Evolutionary conservation across 2,888 invertebrate genomes (phyloP), one percentile per base, ranked within the genome.

Genomic region (Lasioglossum figueresi): DNA sequence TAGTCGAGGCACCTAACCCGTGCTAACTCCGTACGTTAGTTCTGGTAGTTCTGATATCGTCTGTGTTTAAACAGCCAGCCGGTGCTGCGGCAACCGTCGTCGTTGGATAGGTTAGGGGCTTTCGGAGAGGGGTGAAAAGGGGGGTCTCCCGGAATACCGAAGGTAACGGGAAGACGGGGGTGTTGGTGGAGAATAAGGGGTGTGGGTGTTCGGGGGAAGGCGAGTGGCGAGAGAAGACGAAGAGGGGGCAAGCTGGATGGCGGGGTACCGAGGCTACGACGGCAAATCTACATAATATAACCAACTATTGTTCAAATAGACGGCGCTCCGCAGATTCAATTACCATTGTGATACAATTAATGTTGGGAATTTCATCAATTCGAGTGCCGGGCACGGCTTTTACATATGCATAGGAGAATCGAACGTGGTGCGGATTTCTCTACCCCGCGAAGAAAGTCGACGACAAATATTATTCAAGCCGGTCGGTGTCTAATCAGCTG

Each of bases 221-320:
- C 72, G 72, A 31, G 63, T 77, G 48, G 40, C 37, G 68, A 68
- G 68, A 56, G 52, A 52, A 66, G 63, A 75, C 78, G 91, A 88
- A 84, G 85, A 85, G 89, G 88, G 88, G 88, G 89, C 88, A 90
- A 91, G 88, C 90, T 93, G 88, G 89, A 83, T 89, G 83, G 86
- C 78, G 86, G 87, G 91, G 91, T 91, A 90, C 90, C 52, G 91
- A 89, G 91, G 89, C 91, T 90, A 91, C 91, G 92, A 92, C 92
- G 91, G 94, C 94, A 95, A 95, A 95, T 95, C 94, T 95, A 94
- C 94, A 95, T 95, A 95, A 95, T 95, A 95, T 95, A 95, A 95
- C 95, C 95, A 95, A 95, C 95, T 95, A 95, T 95, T 95, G 94
- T 95, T 95, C 95, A 95, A 95, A 95, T 95, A 95, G 94, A 95